phyloP scores from a whole-genome alignment of 2,888 invertebrate species.

The Cheilosia scutellata region DNA sequence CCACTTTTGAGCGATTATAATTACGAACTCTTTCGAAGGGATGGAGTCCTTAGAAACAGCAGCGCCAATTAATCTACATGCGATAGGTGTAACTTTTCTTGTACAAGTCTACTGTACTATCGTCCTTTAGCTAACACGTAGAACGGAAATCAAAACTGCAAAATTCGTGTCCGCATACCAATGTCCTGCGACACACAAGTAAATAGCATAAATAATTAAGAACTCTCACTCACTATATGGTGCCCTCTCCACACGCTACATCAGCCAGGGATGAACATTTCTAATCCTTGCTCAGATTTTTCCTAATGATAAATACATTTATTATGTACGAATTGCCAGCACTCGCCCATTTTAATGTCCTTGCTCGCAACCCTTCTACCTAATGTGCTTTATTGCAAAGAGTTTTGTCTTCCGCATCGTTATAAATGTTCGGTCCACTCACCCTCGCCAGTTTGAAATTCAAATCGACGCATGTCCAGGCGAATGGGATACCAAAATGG shows the following conservation, averaged over 20 bases:
- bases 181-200: slow-evolving; percentile 27
- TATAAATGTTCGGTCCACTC: slow-evolving; percentile 53
- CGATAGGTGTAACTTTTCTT: slow-evolving; percentile 13
- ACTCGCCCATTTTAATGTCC: slow-evolving; percentile 57
- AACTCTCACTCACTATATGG: slow-evolving; percentile 7
- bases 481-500: slow-evolving; percentile 58
- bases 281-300: slow-evolving; percentile 78
- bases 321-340: slow-evolving; percentile 82
- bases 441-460: slow-evolving; percentile 30
- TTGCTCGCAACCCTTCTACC: slow-evolving; percentile 34
- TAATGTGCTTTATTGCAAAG: slow-evolving; percentile 26
- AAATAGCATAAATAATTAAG: slow-evolving; percentile 48
- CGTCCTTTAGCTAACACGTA: not conserved
- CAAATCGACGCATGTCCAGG: slow-evolving; percentile 73
- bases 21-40: slow-evolving; percentile 25
- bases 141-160: slow-evolving; percentile 6
- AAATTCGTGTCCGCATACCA: slow-evolving; percentile 26
- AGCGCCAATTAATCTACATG: not conserved
- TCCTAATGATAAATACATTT: slow-evolving; percentile 83
- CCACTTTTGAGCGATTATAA: slow-evolving; percentile 36
- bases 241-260: not conserved
- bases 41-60: slow-evolving; percentile 18
- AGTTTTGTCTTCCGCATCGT: slow-evolving; percentile 27
- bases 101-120: slow-evolving; percentile 3
- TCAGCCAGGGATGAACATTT: slow-evolving; percentile 25